Evolutionary conservation across 2,113 vertebrate genomes (phyloP).

Genomic region (Lepus timidus): DNA sequence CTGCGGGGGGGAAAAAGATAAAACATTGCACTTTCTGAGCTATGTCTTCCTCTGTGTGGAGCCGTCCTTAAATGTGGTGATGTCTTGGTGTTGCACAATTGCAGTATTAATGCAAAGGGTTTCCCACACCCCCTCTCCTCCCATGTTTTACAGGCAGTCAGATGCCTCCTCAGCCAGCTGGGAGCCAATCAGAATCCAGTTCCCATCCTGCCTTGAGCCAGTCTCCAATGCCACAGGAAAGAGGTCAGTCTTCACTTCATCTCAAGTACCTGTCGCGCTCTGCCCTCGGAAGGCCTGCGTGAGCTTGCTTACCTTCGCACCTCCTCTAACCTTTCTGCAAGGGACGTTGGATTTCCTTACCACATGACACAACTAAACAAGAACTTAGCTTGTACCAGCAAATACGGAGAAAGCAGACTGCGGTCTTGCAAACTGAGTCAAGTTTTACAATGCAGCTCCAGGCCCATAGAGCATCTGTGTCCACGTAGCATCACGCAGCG

Average conservation of each 20-base stretch:
- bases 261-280: constrained; percentile 33
- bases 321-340: neutral
- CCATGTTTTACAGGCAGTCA: constrained; percentile 91
- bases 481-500: neutral
- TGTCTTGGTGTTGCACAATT: constrained; percentile 54
- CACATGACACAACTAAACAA: neutral
- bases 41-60: constrained; percentile 32
- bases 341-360: neutral
- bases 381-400: neutral
- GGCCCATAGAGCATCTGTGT: neutral
- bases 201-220: constrained; percentile 93
- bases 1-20: neutral
- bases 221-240: constrained; percentile 96
- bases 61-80: neutral
- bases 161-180: constrained; percentile 93
- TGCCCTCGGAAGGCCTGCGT: neutral
- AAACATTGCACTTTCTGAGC: constrained; percentile 67
- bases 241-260: constrained; percentile 90
- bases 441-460: neutral
- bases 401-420: neutral
- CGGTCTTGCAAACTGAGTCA: neutral
- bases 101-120: constrained; percentile 73
- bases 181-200: constrained; percentile 94
- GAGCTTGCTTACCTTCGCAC: neutral
- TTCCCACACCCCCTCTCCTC: constrained; percentile 74